Conservation (phyloP, 2,797 vertebrate species). For the Lophotriccus pileatus region DNA sequence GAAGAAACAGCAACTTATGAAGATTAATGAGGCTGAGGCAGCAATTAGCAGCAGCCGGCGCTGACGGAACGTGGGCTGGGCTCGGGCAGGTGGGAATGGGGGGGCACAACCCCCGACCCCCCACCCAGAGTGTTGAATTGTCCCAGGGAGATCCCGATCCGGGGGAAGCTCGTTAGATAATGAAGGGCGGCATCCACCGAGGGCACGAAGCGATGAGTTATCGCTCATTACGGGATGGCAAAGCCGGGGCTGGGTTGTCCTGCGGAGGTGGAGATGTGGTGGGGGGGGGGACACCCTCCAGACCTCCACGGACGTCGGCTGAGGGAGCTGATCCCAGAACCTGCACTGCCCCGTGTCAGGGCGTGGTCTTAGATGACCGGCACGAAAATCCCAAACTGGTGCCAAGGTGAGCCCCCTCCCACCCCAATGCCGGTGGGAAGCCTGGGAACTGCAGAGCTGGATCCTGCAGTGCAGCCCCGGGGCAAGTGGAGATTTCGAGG, state of each 20-base stretch:
- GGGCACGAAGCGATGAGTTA: background rate
- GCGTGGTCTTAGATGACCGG: background rate
- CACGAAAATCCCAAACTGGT: background rate
- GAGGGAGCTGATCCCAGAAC: background rate
- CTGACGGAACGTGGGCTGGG: background rate
- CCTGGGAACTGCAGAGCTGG: fast-evolving
- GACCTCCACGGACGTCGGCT: fast-evolving
- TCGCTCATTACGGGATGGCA: fast-evolving
- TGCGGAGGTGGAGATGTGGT: background rate
- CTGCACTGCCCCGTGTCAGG: background rate
- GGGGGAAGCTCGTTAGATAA: background rate
- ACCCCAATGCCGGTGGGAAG: fast-evolving
- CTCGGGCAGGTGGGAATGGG: fast-evolving
- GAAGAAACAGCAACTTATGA: conserved; percentile 17
- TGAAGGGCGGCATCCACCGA: fast-evolving
- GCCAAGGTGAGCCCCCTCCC: background rate
- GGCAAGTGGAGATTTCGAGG: background rate
- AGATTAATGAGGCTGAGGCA: conserved; percentile 69
- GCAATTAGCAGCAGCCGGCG: background rate
- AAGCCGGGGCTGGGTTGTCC: background rate
- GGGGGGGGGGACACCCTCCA: background rate
- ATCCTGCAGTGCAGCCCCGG: fast-evolving
- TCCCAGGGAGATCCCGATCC: fast-evolving
- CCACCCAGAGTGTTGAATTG: background rate
- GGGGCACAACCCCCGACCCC: fast-evolving